phyloP scores from a whole-genome alignment of 2,797 vertebrate species.

The Myotis myotis region DNA sequence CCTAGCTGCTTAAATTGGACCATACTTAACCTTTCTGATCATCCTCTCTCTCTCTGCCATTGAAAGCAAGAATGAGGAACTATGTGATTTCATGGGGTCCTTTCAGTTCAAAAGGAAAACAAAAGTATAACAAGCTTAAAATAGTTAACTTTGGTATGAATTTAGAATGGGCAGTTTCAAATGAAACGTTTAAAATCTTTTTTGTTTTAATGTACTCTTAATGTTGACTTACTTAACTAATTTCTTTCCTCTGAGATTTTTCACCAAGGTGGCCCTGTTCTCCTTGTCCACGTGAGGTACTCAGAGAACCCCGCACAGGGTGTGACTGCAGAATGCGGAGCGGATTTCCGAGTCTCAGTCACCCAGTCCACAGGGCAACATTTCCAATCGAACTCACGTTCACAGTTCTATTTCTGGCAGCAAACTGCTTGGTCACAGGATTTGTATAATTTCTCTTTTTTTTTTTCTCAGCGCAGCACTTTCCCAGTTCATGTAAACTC shows the following conservation, averaged over 20 bases:
- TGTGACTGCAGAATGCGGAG: slow-evolving; percentile 3
- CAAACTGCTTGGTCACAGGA: slow-evolving; percentile 65
- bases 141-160: neutral
- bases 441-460: slow-evolving; percentile 65
- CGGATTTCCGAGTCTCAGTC: neutral
- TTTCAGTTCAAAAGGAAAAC: slow-evolving; percentile 24
- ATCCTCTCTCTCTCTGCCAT: neutral
- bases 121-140: neutral
- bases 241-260: neutral
- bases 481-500: slow-evolving; percentile 65
- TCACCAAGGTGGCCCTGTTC: neutral
- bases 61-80: neutral
- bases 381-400: slow-evolving; percentile 43
- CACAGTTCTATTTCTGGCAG: slow-evolving; percentile 70
- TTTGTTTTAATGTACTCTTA: neutral
- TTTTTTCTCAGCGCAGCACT: slow-evolving; percentile 58
- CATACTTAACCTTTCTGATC: neutral
- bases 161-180: slow-evolving; percentile 1
- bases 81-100: neutral
- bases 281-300: neutral
- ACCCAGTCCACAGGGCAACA: slow-evolving; percentile 1
- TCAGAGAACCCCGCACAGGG: neutral
- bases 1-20: neutral
- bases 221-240: neutral
- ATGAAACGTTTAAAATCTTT: neutral